phyloP scores from a whole-genome alignment of 2,888 invertebrate genomes.

The Perizoma affinitatum region DNA sequence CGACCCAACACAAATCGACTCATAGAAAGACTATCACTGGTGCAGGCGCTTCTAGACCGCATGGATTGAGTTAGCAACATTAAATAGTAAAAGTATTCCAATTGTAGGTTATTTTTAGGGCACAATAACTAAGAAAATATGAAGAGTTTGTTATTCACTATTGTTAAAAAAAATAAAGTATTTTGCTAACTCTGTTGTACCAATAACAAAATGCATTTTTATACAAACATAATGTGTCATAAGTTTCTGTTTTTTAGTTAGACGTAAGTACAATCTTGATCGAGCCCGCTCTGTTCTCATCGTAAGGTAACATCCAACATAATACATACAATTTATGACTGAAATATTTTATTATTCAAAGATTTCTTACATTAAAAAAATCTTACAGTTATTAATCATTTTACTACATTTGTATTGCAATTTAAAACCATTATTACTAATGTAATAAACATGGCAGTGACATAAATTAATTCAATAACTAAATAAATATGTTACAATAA shows the following conservation, averaged over 20 bases:
- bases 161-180: slow-evolving; percentile 3
- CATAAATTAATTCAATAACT: slow-evolving; percentile 27
- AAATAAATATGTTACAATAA: slow-evolving; percentile 19
- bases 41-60: slow-evolving; percentile 76
- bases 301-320: neutral
- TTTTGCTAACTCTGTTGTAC: slow-evolving; percentile 12
- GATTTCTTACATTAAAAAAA: slow-evolving; percentile 42
- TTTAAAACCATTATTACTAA: slow-evolving; percentile 27
- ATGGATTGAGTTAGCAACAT: slow-evolving; percentile 62
- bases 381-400: slow-evolving; percentile 30
- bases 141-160: slow-evolving; percentile 9
- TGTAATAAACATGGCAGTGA: slow-evolving; percentile 49
- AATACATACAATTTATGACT: slow-evolving; percentile 37
- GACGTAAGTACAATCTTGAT: slow-evolving; percentile 9
- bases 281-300: slow-evolving; percentile 4
- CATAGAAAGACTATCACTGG: slow-evolving; percentile 73
- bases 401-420: slow-evolving; percentile 35
- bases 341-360: slow-evolving; percentile 45
- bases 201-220: neutral
- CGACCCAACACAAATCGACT: slow-evolving; percentile 74
- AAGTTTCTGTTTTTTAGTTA: slow-evolving; percentile 8
- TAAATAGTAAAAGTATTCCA: slow-evolving; percentile 35
- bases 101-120: slow-evolving; percentile 31
- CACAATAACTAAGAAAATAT: slow-evolving; percentile 15
- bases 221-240: slow-evolving; percentile 4